Conservation (phyloP, 1,140 invertebrate genomes). For the Campodea augens region DNA sequence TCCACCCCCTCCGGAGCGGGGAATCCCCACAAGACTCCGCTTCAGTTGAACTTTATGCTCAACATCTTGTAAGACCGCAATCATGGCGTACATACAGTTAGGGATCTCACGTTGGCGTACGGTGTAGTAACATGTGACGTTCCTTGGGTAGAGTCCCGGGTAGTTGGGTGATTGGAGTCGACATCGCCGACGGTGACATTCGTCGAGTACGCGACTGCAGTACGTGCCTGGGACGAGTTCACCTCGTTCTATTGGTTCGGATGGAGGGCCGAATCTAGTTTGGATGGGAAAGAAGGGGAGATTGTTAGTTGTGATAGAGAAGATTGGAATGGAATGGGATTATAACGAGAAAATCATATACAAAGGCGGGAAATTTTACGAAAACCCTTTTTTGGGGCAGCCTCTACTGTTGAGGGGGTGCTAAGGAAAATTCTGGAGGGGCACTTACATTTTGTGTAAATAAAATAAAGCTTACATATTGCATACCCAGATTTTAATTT, state of each 20-base stretch:
- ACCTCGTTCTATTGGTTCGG: slow-evolving; percentile 32
- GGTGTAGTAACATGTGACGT: slow-evolving; percentile 72
- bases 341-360: too few relatives aligned
- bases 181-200: slow-evolving; percentile 68
- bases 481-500: too few relatives aligned
- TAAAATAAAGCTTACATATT: too few relatives aligned
- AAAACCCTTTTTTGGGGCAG: too few relatives aligned
- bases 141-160: slow-evolving; percentile 73
- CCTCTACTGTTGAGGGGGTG: too few relatives aligned
- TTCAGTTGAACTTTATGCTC: slow-evolving; percentile 38
- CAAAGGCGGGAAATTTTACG: too few relatives aligned
- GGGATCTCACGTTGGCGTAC: slow-evolving; percentile 64
- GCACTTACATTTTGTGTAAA: too few relatives aligned
- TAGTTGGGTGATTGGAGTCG: slow-evolving; percentile 78
- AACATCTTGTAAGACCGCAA: slow-evolving; percentile 61
- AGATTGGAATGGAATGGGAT: not conserved
- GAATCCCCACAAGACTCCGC: not conserved
- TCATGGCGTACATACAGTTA: slow-evolving; percentile 60
- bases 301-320: not conserved
- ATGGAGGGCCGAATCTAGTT: slow-evolving; percentile 10
- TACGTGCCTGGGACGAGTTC: slow-evolving; percentile 73
- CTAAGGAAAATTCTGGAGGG: too few relatives aligned
- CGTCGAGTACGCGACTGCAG: slow-evolving; percentile 71
- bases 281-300: not conserved
- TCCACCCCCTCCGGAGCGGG: not conserved